Conservation (phyloP, 2,113 vertebrate genomes). For the Neolamprologus fasciatus region DNA sequence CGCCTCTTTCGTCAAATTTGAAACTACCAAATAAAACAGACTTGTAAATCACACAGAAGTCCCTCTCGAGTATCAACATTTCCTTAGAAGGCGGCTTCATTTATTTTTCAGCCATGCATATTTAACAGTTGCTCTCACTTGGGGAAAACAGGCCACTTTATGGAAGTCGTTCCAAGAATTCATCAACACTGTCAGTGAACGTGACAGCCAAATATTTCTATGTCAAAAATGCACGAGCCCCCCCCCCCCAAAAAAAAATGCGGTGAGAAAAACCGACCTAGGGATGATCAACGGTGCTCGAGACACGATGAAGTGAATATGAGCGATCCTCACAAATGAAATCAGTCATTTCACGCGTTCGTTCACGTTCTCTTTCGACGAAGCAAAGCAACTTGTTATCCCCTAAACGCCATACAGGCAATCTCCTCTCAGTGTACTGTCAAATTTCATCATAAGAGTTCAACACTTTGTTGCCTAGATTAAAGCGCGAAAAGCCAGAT, state of each 20-base stretch:
- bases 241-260: too few species aligned
- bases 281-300: slow-evolving; percentile 14
- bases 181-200: slow-evolving; percentile 52
- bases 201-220: slow-evolving; percentile 56
- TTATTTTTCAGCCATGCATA: slow-evolving; percentile 61
- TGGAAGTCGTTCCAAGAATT: slow-evolving; percentile 58
- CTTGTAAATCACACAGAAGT: slow-evolving; percentile 37
- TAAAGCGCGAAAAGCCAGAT: neutral
- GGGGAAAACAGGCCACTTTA: slow-evolving; percentile 50
- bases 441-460: slow-evolving; percentile 3
- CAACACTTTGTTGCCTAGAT: neutral
- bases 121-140: slow-evolving; percentile 55
- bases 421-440: neutral
- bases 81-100: slow-evolving; percentile 51
- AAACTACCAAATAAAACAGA: slow-evolving; percentile 43
- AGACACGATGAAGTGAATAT: neutral
- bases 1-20: slow-evolving; percentile 28
- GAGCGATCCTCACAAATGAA: neutral
- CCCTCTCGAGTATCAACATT: slow-evolving; percentile 46
- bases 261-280: neutral
- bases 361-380: neutral
- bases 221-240: slow-evolving; percentile 26
- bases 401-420: neutral
- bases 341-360: neutral
- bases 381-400: slow-evolving; percentile 9